Evolutionary conservation across 2,888 invertebrate genomes (phyloP), one percentile per base, ranked within the genome.

Genomic region (Hybos culiciformis): DNA sequence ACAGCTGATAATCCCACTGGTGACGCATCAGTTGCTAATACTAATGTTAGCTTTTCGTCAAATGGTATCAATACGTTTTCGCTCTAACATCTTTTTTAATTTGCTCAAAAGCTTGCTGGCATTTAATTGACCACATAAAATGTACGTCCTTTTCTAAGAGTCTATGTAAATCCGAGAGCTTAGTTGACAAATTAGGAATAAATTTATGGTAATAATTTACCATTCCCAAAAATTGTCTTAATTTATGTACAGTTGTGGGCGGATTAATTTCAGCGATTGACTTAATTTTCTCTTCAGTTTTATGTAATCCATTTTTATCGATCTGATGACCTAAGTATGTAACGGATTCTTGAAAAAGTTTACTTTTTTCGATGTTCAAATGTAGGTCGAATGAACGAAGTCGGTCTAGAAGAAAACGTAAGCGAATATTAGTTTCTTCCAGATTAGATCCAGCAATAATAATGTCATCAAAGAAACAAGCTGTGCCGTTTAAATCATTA

Each of bases 101-200:
- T 20, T 44, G 26, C 2, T 53, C 37, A 44, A 61, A 59, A 5
- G 57, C 51, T 12, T 23, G 39, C 19, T 40, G 39, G 14, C 39
- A 57, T 5, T 49, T 37, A 7, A 48, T 43, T 8, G 46, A 46
- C 58, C 59, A 61, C 12, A 45, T 37, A 23, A 52, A 56, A 46
- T 5, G n/a, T n/a, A 26, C 15, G 8, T 38, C 37, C 24, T 46
- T 48, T 18, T 38, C 32, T 4, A 48, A 33, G 12, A 48, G 23
- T n/a, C n/a, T n/a, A n/a, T 43, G 12, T 17, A 43, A 38, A 5
- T 33, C 42, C 17, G 29, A 26, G 12, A 46, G 26, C 12, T 43
- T 40, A 9, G 33, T 34, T 5, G 48, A 33, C 3, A 47, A 33
- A 38, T 46, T 44, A 14, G 39, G 32, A 29, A 42, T 42, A 23